phyloP scores from a whole-genome alignment of 2,797 vertebrate species.

The Fistularia commersonii region DNA sequence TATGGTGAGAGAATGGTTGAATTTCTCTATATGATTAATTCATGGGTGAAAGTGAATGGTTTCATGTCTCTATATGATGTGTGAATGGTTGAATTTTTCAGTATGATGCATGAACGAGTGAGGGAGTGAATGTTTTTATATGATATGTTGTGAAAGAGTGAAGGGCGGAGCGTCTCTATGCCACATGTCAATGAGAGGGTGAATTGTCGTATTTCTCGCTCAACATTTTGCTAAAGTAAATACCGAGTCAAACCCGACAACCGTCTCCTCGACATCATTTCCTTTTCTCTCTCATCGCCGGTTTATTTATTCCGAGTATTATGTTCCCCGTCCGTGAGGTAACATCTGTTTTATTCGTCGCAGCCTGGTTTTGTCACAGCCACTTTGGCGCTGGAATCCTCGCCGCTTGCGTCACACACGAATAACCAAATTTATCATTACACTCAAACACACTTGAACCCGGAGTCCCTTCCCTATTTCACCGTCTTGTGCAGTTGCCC shows the following conservation, averaged over 20 bases:
- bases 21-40: too few relatives aligned
- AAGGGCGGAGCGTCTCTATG: too few relatives aligned
- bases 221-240: not conserved
- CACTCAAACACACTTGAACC: slow-evolving; percentile 46
- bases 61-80: too few relatives aligned
- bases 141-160: too few relatives aligned
- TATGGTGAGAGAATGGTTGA: too few relatives aligned
- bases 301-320: slow-evolving; percentile 29
- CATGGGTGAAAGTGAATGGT: too few relatives aligned
- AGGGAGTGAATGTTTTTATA: too few relatives aligned
- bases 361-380: slow-evolving; percentile 48
- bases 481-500: slow-evolving; percentile 31
- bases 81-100: too few relatives aligned
- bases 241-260: slow-evolving; percentile 2
- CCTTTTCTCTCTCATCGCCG: slow-evolving; percentile 6
- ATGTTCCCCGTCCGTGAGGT: slow-evolving; percentile 48
- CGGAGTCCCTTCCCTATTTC: slow-evolving; percentile 39
- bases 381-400: slow-evolving; percentile 46
- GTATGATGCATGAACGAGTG: too few relatives aligned
- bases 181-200: too few relatives aligned
- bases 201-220: too few relatives aligned
- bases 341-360: slow-evolving; percentile 65
- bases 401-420: slow-evolving; percentile 53
- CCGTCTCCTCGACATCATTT: slow-evolving; percentile 18
- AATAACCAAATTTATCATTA: slow-evolving; percentile 57